These are phyloP conservation scores for Pogonocherus hispidulus DNA, from an alignment of 2,888 invertebrate genomes.

Conservation along the genomic window DNA sequence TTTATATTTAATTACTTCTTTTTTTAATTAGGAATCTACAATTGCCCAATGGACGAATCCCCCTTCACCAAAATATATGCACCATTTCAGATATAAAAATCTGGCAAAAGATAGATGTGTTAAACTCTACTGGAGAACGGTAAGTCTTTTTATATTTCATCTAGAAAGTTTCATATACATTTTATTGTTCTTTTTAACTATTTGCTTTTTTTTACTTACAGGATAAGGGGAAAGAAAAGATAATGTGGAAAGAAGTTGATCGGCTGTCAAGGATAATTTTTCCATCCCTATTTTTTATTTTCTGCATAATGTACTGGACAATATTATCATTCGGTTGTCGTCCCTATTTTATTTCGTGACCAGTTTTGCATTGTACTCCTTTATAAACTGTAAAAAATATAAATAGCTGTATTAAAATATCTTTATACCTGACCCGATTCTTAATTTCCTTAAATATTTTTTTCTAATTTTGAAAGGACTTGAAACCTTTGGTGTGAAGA, in stretches of 20 bases:
- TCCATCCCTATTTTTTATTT: constrained; percentile 83
- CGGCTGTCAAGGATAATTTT: constrained; percentile 82
- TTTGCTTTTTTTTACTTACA: constrained; percentile 47
- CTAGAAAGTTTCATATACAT: background rate
- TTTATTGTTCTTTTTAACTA: no score
- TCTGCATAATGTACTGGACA: constrained; percentile 85
- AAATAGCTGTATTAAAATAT: no score
- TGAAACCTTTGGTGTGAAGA: no score
- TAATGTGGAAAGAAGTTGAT: constrained; percentile 86
- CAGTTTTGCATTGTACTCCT: constrained; percentile 2
- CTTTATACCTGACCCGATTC: no score
- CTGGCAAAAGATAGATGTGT: constrained; percentile 43
- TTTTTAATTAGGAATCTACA: constrained; percentile 54
- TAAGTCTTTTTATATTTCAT: constrained; percentile 44
- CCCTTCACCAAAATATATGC: constrained; percentile 38
- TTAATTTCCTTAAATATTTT: no score
- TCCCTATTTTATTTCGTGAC: background rate
- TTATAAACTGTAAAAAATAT: background rate
- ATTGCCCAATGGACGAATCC: constrained; percentile 59
- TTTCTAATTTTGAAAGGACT: no score
- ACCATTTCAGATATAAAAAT: constrained; percentile 42
- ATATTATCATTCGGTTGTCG: constrained; percentile 73
- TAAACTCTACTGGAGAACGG: constrained; percentile 61
- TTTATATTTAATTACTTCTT: background rate
- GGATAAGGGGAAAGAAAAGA: constrained; percentile 79